Conservation (phyloP, 2,113 vertebrate species). For the Herpailurus yagouaroundi region DNA sequence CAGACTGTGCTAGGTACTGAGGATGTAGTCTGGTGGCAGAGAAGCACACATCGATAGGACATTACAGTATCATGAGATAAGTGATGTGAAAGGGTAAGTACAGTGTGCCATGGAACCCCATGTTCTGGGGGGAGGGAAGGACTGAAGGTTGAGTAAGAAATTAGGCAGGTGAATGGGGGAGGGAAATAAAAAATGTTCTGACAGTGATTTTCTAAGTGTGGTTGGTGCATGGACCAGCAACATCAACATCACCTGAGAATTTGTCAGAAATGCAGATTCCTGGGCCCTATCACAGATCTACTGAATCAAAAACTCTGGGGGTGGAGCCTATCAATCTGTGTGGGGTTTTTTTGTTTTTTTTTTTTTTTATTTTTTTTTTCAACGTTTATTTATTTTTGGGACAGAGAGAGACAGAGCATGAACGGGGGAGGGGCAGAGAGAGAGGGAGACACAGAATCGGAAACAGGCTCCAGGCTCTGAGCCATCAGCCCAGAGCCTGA, state of each 20-base stretch:
- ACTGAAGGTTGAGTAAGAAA: not conserved
- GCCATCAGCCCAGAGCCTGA: no score
- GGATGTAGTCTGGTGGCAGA: not conserved
- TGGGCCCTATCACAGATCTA: not conserved
- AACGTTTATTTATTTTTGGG: no score
- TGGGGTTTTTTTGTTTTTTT: not conserved
- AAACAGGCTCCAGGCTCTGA: no score
- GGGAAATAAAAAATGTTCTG: not conserved
- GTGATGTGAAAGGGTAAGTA: not conserved
- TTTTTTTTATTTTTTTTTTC: no score
- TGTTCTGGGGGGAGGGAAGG: not conserved
- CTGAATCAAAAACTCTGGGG: not conserved
- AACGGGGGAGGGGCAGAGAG: no score
- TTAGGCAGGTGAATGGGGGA: not conserved
- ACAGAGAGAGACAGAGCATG: no score
- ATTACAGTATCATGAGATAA: not conserved
- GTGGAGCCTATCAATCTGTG: not conserved
- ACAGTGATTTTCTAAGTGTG: not conserved
- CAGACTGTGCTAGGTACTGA: not conserved
- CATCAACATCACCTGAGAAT: not conserved
- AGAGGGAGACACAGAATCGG: no score
- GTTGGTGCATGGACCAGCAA: not conserved
- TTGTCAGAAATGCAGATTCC: constrained; percentile 12
- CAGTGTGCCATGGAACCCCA: not conserved
- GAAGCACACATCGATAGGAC: not conserved